Percentiles rank a stretch among this genome's conserved stretches.
phyloP scores from a whole-genome alignment of 2,797 vertebrate species.

The Poecilia gillii region DNA sequence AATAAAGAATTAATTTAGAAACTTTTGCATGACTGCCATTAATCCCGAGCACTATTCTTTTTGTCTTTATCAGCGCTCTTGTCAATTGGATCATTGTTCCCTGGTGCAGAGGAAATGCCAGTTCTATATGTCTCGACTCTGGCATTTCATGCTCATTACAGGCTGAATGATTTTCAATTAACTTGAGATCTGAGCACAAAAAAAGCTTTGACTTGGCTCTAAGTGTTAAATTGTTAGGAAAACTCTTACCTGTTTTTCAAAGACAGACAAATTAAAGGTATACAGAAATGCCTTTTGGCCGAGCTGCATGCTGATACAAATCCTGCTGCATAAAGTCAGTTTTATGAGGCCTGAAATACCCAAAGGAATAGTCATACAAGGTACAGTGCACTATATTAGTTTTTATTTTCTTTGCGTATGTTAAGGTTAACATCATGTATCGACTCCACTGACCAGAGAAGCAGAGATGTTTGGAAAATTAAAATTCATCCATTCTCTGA shows the following conservation, averaged over 20 bases:
- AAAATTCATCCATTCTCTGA: conserved; percentile 63
- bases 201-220: conserved; percentile 63
- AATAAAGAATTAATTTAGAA: neutral
- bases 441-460: conserved; percentile 63
- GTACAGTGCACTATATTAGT: conserved; percentile 42
- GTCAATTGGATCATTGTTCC: conserved; percentile 62
- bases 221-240: conserved; percentile 52
- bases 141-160: conserved; percentile 80
- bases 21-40: conserved; percentile 34
- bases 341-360: conserved; percentile 24
- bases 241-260: conserved; percentile 33
- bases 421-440: conserved; percentile 53
- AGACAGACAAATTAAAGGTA: conserved; percentile 31
- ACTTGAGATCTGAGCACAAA: conserved; percentile 61
- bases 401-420: conserved; percentile 55
- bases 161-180: conserved; percentile 76
- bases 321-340: conserved; percentile 15
- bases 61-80: conserved; percentile 51
- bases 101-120: conserved; percentile 71
- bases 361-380: neutral
- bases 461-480: conserved; percentile 57
- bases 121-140: conserved; percentile 70
- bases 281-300: conserved; percentile 13
- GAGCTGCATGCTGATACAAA: conserved; percentile 21
- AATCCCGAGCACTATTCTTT: conserved; percentile 36